A percentile compares a stretch with the other conserved stretches of the same genome.
phyloP scores from a whole-genome alignment of 2,113 vertebrate genomes.

The Oenanthe oenanthe region DNA sequence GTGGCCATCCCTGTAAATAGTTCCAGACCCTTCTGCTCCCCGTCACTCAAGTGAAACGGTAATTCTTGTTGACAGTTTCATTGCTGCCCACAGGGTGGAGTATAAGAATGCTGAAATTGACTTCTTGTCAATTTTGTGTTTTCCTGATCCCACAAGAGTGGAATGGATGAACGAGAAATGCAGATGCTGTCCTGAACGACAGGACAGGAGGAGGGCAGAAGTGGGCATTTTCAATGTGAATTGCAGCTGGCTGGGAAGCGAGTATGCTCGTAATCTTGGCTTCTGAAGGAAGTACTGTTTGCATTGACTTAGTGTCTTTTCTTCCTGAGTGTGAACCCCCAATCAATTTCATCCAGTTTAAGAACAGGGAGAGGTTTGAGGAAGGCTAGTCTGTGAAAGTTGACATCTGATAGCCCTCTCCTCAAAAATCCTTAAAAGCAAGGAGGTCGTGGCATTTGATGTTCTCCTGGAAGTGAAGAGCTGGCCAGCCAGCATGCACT shows the following conservation, averaged over 20 bases:
- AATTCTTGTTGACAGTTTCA: slow-evolving; percentile 17
- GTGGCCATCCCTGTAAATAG: slow-evolving; percentile 3
- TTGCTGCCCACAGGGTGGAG: background rate
- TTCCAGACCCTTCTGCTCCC: slow-evolving; percentile 16
- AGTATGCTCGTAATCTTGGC: background rate
- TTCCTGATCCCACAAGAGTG: background rate
- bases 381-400: background rate
- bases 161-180: background rate
- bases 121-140: background rate
- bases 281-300: background rate
- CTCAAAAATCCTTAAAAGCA: background rate
- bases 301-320: background rate
- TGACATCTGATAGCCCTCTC: background rate
- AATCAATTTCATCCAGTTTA: background rate
- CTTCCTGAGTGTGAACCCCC: background rate
- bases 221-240: background rate
- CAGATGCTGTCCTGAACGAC: background rate
- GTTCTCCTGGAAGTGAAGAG: background rate
- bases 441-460: background rate
- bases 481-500: background rate
- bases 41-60: background rate
- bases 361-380: background rate
- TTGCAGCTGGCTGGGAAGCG: background rate
- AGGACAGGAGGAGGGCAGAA: background rate
- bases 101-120: background rate